Conservation (phyloP, 2,797 vertebrate species). For the Myotis findleyi region DNA sequence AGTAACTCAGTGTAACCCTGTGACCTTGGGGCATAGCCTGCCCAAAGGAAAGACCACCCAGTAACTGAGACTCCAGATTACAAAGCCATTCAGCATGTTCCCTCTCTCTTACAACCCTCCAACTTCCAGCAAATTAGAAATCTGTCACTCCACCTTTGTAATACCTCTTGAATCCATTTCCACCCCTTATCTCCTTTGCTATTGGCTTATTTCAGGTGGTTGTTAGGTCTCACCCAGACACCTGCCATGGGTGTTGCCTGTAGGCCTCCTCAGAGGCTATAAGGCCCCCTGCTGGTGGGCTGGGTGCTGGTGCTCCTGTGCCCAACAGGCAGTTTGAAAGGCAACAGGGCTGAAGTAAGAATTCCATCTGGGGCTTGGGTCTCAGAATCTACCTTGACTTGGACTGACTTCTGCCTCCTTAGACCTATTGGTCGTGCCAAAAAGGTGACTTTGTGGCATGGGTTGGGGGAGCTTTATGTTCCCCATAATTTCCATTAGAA, state of each 20-base stretch:
- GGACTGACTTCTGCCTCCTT: background rate
- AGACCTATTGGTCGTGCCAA: background rate
- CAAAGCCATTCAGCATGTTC: background rate
- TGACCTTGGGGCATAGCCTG: constrained; percentile 49
- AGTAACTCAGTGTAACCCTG: constrained; percentile 18
- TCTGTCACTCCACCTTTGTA: background rate
- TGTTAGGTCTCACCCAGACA: background rate
- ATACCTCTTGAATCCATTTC: background rate
- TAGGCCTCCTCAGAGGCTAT: background rate
- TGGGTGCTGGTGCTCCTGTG: background rate
- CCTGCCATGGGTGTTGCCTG: background rate
- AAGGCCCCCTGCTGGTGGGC: background rate
- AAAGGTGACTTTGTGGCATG: background rate
- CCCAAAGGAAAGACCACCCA: constrained; percentile 57
- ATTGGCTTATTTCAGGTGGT: background rate
- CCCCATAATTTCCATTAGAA: background rate
- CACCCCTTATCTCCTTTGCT: background rate
- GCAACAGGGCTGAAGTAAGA: background rate
- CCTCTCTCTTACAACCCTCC: background rate
- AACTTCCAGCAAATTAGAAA: constrained; percentile 21
- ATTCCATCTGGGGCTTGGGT: background rate
- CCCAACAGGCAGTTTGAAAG: background rate
- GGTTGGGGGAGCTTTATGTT: background rate
- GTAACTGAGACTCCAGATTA: constrained; percentile 7
- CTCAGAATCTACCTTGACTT: constrained; percentile 11